Base-by-base conservation (phyloP, 1,140 invertebrate genomes). In the Charaxes varanes region DNA sequence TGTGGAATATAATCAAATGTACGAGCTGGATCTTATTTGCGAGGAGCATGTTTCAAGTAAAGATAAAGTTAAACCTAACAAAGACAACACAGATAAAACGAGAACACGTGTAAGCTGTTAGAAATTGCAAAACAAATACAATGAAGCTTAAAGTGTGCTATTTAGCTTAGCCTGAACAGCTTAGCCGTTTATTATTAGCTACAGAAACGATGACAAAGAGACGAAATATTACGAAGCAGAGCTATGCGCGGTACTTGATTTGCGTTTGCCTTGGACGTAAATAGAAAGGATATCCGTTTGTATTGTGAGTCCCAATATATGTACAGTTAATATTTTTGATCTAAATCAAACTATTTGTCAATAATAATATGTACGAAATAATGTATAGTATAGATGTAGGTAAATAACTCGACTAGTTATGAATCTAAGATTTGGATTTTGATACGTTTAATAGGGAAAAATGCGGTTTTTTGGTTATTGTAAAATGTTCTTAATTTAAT, bases 221-320 rank as follows among this genome's bases (percentile, higher is more conserved):
- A 42, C 47, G 55, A 66, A 61, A 65, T 60, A 61, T 57, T 61
- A 50, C 41, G 38, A 56, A 36, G 34, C 37, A 38, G 32, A 56
- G 56, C 53, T 58, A 62, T 51, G 54, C 59, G 58, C 51, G 57
- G 57, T 62, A 50, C 56, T 41, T 49, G 23, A 56, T 68, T 65
- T 54, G 53, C 54, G 61, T 72, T 63, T 67, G 62, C 70, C 68
- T 70, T 74, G 70, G 57, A 58, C 62, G 38, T 50, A 68, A 64
- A 68, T 73, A 68, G 74, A 77, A 77, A 77, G 73, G 77, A 81
- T 70, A 77, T 81, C 77, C 77, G 71, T 65, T 70, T 66, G 52
- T 57, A 62, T 56, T 62, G 50, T 57, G 13, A 41, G 41, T 33
- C 16, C 30, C 19, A 32, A 41, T 4, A 24, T 43, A 38, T 18